Conservation (phyloP, 2,888 invertebrate genomes). For the Cremastinae sp. region DNA sequence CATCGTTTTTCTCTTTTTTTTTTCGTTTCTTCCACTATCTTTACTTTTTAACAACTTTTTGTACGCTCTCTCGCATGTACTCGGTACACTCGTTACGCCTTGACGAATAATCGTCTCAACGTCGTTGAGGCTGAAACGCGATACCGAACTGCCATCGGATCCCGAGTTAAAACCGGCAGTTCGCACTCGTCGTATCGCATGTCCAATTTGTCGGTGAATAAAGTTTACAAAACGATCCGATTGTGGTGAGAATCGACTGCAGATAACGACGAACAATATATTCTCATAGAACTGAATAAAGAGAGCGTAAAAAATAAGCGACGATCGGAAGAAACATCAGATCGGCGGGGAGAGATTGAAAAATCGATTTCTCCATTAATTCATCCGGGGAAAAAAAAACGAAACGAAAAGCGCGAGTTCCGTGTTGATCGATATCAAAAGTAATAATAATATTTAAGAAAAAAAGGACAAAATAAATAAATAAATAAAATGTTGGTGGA, state of each 20-base stretch:
- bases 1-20: no score
- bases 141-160: background rate
- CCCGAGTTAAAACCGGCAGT: conserved; percentile 11
- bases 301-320: no score
- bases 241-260: background rate
- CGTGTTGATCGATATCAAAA: background rate
- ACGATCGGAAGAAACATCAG: background rate
- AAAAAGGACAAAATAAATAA: background rate
- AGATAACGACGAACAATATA: background rate
- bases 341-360: no score
- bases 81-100: background rate
- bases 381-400: no score
- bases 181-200: conserved; percentile 13
- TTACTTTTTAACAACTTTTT: background rate
- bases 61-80: background rate
- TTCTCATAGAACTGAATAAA: no score
- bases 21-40: no score
- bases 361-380: no score
- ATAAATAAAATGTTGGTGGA: conserved; percentile 71
- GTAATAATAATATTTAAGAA: background rate
- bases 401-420: conserved; percentile 16
- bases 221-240: background rate
- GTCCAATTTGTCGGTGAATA: conserved; percentile 14
- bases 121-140: background rate
- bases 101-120: background rate